A percentile compares a stretch with the other conserved stretches of the same genome.
These are phyloP conservation scores for Perca schrenkii DNA, from an alignment of 2,113 vertebrate species.

Conservation along the genomic window DNA sequence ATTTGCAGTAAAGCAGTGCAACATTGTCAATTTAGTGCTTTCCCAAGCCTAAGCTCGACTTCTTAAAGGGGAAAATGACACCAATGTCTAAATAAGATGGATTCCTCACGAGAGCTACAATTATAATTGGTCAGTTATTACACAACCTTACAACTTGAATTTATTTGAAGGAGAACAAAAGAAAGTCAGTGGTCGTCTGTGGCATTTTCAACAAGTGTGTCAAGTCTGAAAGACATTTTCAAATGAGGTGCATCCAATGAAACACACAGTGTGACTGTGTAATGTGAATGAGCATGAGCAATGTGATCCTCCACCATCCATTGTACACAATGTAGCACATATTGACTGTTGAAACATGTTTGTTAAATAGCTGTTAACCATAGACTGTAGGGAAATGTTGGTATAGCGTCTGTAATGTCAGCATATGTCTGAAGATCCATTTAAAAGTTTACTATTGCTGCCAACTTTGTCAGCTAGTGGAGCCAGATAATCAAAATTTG, in stretches of 20 bases:
- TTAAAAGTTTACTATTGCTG: conserved; percentile 3
- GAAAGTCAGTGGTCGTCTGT: background rate
- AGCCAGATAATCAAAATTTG: background rate
- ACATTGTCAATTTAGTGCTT: background rate
- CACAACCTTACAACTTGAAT: background rate
- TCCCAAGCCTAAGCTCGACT: conserved; percentile 3
- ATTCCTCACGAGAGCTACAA: background rate
- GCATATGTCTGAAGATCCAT: background rate
- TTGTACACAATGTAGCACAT: conserved; percentile 4
- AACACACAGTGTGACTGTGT: conserved; percentile 18
- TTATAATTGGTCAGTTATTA: background rate
- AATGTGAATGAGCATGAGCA: background rate
- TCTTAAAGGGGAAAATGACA: background rate
- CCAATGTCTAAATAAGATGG: background rate
- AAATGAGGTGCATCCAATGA: background rate
- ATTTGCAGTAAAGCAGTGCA: background rate
- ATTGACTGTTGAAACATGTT: conserved; percentile 4
- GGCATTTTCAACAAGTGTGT: background rate
- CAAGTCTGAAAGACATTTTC: background rate
- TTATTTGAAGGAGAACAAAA: background rate
- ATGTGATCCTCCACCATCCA: background rate
- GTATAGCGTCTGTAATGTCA: conserved; percentile 14
- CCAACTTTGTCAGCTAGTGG: background rate
- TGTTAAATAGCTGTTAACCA: background rate
- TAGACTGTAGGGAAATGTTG: conserved; percentile 19